A percentile compares a stretch with the other conserved stretches of the same genome.
These are phyloP conservation scores for Catamblyrhynchus diadema DNA, from an alignment of 2,797 vertebrate genomes.

Conservation along the genomic window DNA sequence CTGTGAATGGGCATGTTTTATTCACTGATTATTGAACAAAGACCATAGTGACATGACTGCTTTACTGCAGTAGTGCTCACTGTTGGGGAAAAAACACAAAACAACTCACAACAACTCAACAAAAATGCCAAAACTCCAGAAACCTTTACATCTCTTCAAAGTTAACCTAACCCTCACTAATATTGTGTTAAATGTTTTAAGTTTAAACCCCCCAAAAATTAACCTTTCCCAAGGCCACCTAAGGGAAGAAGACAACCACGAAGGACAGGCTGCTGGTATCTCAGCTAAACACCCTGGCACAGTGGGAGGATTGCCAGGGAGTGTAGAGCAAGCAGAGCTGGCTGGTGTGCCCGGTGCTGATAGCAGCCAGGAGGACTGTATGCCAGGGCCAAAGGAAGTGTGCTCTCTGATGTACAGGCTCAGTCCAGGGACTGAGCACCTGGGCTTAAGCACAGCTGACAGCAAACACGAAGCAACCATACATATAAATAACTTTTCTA, in stretches of 20 bases:
- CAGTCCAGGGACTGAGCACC: background rate
- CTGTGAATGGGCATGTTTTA: background rate
- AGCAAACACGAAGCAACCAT: accelerated
- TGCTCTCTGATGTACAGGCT: background rate
- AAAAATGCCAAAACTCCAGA: background rate
- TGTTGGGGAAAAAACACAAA: background rate
- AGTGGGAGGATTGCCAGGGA: background rate
- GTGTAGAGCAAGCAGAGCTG: accelerated
- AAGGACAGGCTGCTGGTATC: background rate
- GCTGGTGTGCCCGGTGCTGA: accelerated
- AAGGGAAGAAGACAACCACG: accelerated
- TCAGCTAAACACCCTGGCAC: background rate
- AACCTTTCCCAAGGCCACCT: background rate
- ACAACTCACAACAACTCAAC: background rate
- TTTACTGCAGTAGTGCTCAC: background rate
- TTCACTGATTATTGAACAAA: background rate
- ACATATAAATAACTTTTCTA: background rate
- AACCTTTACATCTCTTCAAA: background rate
- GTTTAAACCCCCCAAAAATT: background rate
- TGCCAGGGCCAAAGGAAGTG: accelerated
- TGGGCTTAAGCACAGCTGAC: background rate
- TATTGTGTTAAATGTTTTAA: background rate
- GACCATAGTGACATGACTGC: background rate
- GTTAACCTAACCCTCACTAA: background rate
- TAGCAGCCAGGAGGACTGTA: background rate